Evolutionary conservation across 64 coral and sea anemone species (phyloP).

Genomic region (Montipora capricornis): DNA sequence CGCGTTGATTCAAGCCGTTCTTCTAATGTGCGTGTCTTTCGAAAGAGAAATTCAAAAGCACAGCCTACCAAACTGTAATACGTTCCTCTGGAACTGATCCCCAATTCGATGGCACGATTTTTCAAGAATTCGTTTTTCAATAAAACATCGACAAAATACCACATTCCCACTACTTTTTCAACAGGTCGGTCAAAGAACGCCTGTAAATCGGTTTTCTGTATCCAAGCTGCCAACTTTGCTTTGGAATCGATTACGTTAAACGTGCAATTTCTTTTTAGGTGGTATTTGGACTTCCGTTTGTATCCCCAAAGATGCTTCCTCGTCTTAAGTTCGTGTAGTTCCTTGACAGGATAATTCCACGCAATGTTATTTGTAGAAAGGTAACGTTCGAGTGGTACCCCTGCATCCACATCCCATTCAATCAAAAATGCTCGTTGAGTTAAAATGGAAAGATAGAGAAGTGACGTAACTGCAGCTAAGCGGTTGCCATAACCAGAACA

Average conservation of each 20-base stretch:
- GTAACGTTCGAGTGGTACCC: background rate
- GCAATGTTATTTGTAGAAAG: slow-evolving; percentile 20
- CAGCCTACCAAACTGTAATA: no score
- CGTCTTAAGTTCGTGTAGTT: slow-evolving; percentile 9
- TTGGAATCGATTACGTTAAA: background rate
- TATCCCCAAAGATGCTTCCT: slow-evolving; percentile 34
- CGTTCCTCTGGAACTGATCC: no score
- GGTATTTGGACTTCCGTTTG: background rate
- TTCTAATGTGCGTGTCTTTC: background rate
- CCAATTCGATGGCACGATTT: no score
- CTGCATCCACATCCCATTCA: slow-evolving; percentile 10
- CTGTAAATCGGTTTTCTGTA: background rate
- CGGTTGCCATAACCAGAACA: slow-evolving; percentile 67
- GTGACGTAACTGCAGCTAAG: slow-evolving; percentile 24
- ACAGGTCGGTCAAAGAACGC: no score
- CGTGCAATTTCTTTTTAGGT: background rate
- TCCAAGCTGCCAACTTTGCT: background rate
- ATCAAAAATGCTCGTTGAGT: slow-evolving; percentile 60
- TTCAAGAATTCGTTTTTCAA: no score
- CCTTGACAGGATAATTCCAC: slow-evolving; percentile 30
- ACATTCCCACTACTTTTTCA: no score
- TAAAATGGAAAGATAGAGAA: slow-evolving; percentile 49
- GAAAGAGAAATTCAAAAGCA: no score
- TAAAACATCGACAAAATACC: no score
- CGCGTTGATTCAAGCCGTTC: background rate